Evolutionary conservation across 2,113 vertebrate species (phyloP).

Genomic region (Solea solea): DNA sequence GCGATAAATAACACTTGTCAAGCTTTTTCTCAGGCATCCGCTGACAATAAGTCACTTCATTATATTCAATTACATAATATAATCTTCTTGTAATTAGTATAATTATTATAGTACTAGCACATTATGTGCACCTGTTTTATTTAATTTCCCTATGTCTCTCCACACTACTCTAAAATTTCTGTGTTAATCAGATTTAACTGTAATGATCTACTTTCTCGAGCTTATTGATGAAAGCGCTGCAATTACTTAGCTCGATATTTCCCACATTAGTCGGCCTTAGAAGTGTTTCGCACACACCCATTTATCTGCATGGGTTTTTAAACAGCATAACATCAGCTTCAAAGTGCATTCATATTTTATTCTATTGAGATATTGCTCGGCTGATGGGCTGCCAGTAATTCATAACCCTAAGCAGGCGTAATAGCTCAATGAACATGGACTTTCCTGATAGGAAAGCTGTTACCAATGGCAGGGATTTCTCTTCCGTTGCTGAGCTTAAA

Average conservation of each 20-base stretch:
- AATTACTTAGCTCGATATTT: slow-evolving; percentile 83
- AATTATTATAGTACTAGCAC: not conserved
- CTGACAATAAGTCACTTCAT: not conserved
- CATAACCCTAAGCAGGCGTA: slow-evolving; percentile 75
- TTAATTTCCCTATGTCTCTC: slow-evolving; percentile 30
- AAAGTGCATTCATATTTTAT: slow-evolving; percentile 80
- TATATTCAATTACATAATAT: no score
- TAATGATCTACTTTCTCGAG: slow-evolving; percentile 75
- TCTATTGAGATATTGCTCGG: slow-evolving; percentile 73
- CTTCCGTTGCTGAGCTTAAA: slow-evolving; percentile 45
- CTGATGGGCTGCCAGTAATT: slow-evolving; percentile 79
- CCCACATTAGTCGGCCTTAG: slow-evolving; percentile 78
- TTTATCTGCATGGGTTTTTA: slow-evolving; percentile 73
- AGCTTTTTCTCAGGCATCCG: not conserved
- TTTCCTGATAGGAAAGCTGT: slow-evolving; percentile 68
- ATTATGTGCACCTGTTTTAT: slow-evolving; percentile 56
- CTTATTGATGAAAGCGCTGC: slow-evolving; percentile 76
- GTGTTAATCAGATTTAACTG: slow-evolving; percentile 77
- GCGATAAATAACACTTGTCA: not conserved
- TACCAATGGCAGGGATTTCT: slow-evolving; percentile 59
- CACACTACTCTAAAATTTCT: slow-evolving; percentile 52
- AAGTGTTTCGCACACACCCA: slow-evolving; percentile 72
- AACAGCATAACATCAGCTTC: slow-evolving; percentile 64
- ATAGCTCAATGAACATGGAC: slow-evolving; percentile 66
- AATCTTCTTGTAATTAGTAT: no score